These are phyloP conservation scores for Nephrocerus scutellatus DNA, from an alignment of 2,888 invertebrate species.

Conservation along the genomic window DNA sequence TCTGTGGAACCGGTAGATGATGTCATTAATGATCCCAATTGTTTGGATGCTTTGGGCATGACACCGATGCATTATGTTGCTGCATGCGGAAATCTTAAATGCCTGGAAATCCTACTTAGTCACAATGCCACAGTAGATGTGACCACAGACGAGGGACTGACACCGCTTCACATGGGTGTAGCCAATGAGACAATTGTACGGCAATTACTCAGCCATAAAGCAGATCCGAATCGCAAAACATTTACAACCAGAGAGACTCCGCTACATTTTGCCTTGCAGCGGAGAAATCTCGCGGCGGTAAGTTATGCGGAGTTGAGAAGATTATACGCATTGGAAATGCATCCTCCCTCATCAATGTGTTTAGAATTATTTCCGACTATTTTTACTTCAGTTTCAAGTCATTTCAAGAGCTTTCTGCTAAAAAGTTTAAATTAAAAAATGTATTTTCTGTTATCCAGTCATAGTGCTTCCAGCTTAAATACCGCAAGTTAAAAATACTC, in stretches of 20 bases:
- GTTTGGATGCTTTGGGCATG: constrained; percentile 42
- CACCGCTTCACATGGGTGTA: constrained; percentile 63
- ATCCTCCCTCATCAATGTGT: not conserved
- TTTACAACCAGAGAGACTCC: constrained; percentile 55
- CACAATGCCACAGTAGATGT: constrained; percentile 58
- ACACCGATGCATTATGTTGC: constrained; percentile 70
- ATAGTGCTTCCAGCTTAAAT: too few relatives aligned
- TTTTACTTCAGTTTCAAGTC: too few relatives aligned
- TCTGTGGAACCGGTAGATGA: not conserved
- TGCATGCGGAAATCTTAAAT: constrained; percentile 57
- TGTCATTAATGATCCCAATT: constrained; percentile 36
- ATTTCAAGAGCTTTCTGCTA: too few relatives aligned
- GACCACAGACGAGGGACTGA: constrained; percentile 58
- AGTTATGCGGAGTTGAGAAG: constrained; percentile 22
- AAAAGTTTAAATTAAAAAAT: too few relatives aligned
- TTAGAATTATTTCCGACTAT: too few relatives aligned
- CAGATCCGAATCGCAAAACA: constrained; percentile 56
- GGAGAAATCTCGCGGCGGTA: constrained; percentile 52
- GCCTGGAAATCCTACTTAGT: constrained; percentile 55
- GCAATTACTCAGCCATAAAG: constrained; percentile 53
- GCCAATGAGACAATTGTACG: constrained; percentile 55
- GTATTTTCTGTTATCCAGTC: too few relatives aligned
- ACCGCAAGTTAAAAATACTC: too few relatives aligned
- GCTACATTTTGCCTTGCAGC: constrained; percentile 57
- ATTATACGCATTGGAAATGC: not conserved